Conservation (phyloP, 2,113 vertebrate genomes). For the Turdus rufiventris region DNA sequence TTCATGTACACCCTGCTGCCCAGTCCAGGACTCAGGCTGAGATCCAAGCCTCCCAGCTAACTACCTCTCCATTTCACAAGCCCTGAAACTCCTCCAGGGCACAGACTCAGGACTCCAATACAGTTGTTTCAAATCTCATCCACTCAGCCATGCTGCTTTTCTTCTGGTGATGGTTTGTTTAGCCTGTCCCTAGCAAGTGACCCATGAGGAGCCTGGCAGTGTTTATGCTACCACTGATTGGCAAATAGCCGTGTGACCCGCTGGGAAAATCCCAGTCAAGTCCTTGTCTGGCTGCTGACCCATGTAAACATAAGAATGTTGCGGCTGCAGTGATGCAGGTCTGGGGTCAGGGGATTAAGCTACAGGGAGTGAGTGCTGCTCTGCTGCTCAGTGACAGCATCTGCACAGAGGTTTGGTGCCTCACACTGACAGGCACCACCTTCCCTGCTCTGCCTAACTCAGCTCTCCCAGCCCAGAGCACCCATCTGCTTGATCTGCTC, state of each 20-base stretch:
- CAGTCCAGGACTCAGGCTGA: not conserved
- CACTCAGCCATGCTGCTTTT: slow-evolving; percentile 34
- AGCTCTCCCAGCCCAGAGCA: not conserved
- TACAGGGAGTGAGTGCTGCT: not conserved
- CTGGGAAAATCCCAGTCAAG: slow-evolving; percentile 45
- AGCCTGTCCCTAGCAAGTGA: slow-evolving; percentile 51
- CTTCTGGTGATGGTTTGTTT: slow-evolving; percentile 47
- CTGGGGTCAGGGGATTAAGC: slow-evolving; percentile 47
- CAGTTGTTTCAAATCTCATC: not conserved
- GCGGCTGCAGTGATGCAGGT: not conserved
- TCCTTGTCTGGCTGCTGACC: slow-evolving; percentile 45
- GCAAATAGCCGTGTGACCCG: not conserved
- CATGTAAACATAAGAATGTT: slow-evolving; percentile 29
- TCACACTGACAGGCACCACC: not conserved
- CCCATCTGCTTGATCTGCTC: not conserved
- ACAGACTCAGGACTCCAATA: not conserved
- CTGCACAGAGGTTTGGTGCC: not conserved
- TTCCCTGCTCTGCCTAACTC: not conserved
- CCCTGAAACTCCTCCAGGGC: not conserved
- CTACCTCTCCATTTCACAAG: not conserved
- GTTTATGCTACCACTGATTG: slow-evolving; percentile 24
- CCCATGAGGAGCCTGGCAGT: slow-evolving; percentile 32
- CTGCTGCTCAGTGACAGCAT: not conserved
- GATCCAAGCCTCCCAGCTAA: not conserved
- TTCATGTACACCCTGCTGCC: not conserved